These are phyloP conservation scores for Ceramica pisi DNA, from an alignment of 2,888 invertebrate genomes.

Conservation along the genomic window DNA sequence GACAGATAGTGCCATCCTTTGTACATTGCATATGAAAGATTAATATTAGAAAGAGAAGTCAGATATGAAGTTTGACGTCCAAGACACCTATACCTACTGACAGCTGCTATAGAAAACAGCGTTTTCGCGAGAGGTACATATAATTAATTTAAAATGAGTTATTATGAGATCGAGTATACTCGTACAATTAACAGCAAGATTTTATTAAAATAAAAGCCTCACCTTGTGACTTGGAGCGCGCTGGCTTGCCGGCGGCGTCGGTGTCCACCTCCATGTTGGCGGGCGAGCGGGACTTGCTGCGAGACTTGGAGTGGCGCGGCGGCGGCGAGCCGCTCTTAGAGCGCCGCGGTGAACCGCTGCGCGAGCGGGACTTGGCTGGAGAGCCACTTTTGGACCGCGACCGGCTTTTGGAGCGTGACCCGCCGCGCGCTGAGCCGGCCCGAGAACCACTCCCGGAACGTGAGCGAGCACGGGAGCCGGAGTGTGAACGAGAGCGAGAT, in stretches of 20 bases:
- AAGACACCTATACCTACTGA: no score
- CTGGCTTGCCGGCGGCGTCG: conserved; percentile 62
- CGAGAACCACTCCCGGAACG: conserved; percentile 30
- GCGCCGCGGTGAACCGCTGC: conserved; percentile 31
- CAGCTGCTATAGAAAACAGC: no score
- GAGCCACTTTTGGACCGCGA: conserved; percentile 72
- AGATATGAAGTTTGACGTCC: no score
- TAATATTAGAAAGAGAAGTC: no score
- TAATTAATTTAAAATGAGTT: background rate
- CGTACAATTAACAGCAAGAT: background rate
- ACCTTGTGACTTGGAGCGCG: conserved; percentile 67
- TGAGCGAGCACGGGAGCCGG: conserved; percentile 11
- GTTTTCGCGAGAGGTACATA: background rate
- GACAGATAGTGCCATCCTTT: no score
- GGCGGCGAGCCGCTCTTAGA: conserved; percentile 33
- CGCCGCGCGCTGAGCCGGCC: conserved; percentile 23
- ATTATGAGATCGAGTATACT: background rate
- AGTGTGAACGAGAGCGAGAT: conserved; percentile 45
- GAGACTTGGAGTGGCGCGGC: conserved; percentile 48
- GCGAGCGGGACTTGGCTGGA: conserved; percentile 62
- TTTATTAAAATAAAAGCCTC: conserved; percentile 22
- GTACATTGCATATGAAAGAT: no score
- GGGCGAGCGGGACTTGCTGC: conserved; percentile 63
- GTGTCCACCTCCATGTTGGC: conserved; percentile 72
- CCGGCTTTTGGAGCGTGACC: conserved; percentile 52